phyloP scores from a whole-genome alignment of 2,113 vertebrate species.

The Lampris megalopsis region DNA sequence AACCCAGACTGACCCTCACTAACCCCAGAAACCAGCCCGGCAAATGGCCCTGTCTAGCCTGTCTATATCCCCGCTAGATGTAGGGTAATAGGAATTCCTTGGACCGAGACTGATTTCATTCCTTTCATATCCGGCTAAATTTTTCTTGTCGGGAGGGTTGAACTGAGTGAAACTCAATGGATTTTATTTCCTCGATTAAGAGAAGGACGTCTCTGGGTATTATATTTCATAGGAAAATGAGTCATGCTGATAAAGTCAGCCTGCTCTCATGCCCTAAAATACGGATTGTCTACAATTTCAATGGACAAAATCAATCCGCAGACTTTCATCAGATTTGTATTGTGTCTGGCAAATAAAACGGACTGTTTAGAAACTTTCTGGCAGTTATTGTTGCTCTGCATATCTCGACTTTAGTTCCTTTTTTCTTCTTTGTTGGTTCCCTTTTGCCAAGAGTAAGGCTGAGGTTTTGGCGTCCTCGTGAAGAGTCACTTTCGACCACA shows the following conservation, averaged over 20 bases:
- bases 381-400: neutral
- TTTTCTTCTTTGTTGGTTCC: constrained; percentile 28
- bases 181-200: neutral
- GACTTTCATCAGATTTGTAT: neutral
- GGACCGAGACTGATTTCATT: constrained; percentile 2
- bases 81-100: constrained; percentile 39
- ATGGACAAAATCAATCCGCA: neutral
- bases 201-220: constrained; percentile 6
- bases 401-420: constrained; percentile 30
- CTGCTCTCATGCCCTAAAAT: neutral
- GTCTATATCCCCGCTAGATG: neutral
- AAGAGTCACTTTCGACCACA: constrained; percentile 51
- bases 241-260: neutral
- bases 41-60: constrained; percentile 15
- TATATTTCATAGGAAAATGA: neutral
- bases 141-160: constrained; percentile 2
- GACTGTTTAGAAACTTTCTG: neutral
- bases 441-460: neutral
- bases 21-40: constrained; percentile 31
- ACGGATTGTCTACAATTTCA: no score
- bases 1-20: constrained; percentile 61
- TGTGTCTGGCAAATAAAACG: constrained; percentile 1
- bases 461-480: constrained; percentile 15
- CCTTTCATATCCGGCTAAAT: constrained; percentile 21
- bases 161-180: neutral